Evolutionary conservation across 2,888 invertebrate species (phyloP).

Genomic region (Nineta flava): DNA sequence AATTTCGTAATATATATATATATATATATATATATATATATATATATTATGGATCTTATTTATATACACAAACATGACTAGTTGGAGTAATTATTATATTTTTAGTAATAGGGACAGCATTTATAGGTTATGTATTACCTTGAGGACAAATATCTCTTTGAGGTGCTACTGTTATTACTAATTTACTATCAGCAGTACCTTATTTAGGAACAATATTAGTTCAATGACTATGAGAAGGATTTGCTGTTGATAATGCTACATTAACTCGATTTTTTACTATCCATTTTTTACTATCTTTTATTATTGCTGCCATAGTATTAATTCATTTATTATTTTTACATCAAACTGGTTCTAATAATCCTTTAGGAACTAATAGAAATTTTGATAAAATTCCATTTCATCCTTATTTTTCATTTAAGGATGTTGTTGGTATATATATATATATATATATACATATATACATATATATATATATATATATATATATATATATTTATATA

Average conservation of each 20-base stretch:
- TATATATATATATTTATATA: too few species aligned
- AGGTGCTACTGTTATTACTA: constrained; percentile 67
- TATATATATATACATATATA: too few species aligned
- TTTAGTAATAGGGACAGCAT: constrained; percentile 52
- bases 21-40: too few species aligned
- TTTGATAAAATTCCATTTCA: constrained; percentile 54
- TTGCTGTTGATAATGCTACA: constrained; percentile 56
- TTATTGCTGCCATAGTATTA: constrained; percentile 33
- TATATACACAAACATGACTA: constrained; percentile 40
- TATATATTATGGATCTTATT: constrained; percentile 33
- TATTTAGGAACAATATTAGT: constrained; percentile 46
- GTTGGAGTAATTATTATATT: constrained; percentile 49
- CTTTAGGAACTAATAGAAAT: constrained; percentile 21
- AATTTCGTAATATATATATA: too few species aligned
- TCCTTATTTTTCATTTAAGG: constrained; percentile 47
- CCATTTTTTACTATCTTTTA: constrained; percentile 57
- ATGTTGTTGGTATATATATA: constrained; percentile 44
- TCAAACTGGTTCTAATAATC: constrained; percentile 2
- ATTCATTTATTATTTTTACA: constrained; percentile 4
- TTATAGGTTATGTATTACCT: constrained; percentile 62
- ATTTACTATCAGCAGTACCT: constrained; percentile 53
- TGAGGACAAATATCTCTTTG: constrained; percentile 74
- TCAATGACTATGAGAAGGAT: constrained; percentile 61
- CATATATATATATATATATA: too few species aligned
- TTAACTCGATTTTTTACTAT: constrained; percentile 61